Base-by-base conservation (phyloP, 1,140 invertebrate genomes). In the Wasmannia auropunctata region DNA sequence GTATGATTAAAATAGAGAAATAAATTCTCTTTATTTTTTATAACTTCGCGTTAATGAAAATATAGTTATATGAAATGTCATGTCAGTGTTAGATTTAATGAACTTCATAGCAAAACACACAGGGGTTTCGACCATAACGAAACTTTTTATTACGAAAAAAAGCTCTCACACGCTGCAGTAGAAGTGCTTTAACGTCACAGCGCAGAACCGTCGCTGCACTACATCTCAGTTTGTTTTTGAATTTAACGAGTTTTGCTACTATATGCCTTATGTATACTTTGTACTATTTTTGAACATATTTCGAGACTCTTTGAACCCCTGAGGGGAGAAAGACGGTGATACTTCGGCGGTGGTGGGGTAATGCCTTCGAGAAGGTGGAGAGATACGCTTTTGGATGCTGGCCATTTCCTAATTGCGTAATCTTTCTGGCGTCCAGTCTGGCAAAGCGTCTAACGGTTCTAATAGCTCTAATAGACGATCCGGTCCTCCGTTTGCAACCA, bases 341-440 rank as follows among this genome's bases (percentile, higher is more conserved):
- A 80, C 34, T 34, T 2, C 31, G 11, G 46, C n/a, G n/a, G 51
- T 37, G 46, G 31, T 28, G 22, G 16, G 62, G 34, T 80, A 80
- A 80, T 54, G 63, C 62, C 16, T 80, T 69, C 34, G 77, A 80
- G 62, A 74, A 88, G 67, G 81, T 70, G 49, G 69, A 88, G 69
- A 88, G 83, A 83, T 87, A 88, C 85, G 86, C 69, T 93, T 91
- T 91, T 93, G 92, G 92, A 94, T 88, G 81, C 88, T 85, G 88
- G 92, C 93, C 91, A 93, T 93, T 94, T 93, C 91, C 92, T 94
- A 94, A 94, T 93, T 93, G 93, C 92, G 90, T 93, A 93, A 93
- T 91, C 93, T 94, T 93, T 93, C 91, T 93, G 92, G 91, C 89
- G 85, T 92, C 76, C 85, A 89, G 90, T 89, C 83, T 90, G 87